Evolutionary conservation across 2,113 vertebrate genomes (phyloP).

Genomic region (Stigmatopora nigra): DNA sequence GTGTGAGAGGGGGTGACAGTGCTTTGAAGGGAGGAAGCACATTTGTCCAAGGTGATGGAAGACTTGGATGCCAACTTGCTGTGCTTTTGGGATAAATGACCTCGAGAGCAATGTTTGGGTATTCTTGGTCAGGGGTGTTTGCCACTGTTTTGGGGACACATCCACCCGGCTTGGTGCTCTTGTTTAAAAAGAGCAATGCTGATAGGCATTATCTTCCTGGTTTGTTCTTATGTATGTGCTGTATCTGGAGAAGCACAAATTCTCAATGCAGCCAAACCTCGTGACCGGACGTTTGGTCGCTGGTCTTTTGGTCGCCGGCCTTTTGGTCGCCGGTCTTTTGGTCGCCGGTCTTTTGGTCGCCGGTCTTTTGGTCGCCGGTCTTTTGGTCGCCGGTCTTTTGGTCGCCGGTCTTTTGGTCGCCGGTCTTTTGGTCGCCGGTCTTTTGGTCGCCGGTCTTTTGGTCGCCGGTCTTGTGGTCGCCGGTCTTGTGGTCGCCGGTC

Average conservation of each 20-base stretch:
- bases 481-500: no score
- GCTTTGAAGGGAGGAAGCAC: conserved; percentile 45
- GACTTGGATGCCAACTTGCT: conserved; percentile 19
- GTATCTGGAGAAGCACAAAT: background rate
- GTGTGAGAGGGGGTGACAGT: conserved; percentile 24
- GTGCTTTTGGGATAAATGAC: conserved; percentile 31
- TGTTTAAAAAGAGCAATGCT: background rate
- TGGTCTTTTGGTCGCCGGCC: no score
- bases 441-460: no score
- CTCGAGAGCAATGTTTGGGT: conserved; percentile 52
- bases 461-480: no score
- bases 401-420: no score
- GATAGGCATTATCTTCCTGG: background rate
- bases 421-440: no score
- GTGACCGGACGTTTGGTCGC: no score
- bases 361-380: no score
- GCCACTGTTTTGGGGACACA: conserved; percentile 29
- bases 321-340: no score
- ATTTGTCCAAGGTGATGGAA: conserved; percentile 31
- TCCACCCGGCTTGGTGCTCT: conserved; percentile 9
- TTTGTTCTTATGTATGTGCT: background rate
- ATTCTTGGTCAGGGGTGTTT: conserved; percentile 51
- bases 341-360: no score
- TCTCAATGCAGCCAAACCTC: background rate
- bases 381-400: no score